phyloP scores from a whole-genome alignment of 2,113 vertebrate species.

The Lepisosteus osseus region DNA sequence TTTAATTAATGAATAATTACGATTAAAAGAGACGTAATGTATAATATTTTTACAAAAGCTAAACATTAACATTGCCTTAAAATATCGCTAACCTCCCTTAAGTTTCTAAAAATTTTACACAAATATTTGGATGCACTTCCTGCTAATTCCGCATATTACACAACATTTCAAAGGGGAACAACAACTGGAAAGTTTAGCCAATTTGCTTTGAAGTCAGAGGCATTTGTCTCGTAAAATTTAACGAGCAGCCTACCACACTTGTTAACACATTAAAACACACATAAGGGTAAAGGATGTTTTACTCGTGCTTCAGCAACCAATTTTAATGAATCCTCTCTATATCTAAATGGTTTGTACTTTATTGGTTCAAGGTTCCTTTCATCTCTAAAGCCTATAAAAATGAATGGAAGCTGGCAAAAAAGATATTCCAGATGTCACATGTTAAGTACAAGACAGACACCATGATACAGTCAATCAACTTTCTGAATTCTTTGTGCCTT shows the following conservation, averaged over 20 bases:
- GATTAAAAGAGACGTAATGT: no score
- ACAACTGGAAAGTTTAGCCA: slow-evolving; percentile 7
- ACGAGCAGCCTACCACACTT: slow-evolving; percentile 32
- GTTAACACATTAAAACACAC: slow-evolving; percentile 14
- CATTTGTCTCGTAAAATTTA: slow-evolving; percentile 42
- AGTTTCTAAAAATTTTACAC: background rate
- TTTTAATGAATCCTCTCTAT: slow-evolving; percentile 44
- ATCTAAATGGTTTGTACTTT: slow-evolving; percentile 29
- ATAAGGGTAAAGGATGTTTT: slow-evolving; percentile 22
- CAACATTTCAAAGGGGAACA: slow-evolving; percentile 15
- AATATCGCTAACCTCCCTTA: background rate
- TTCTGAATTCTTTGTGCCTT: no score
- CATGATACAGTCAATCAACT: no score
- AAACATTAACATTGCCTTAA: no score
- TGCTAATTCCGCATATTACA: background rate
- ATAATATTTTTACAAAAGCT: no score
- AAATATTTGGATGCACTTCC: slow-evolving; percentile 23
- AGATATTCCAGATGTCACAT: slow-evolving; percentile 8
- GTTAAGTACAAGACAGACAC: no score
- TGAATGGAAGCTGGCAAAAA: background rate
- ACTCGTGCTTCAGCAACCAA: slow-evolving; percentile 27
- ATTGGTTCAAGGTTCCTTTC: slow-evolving; percentile 36
- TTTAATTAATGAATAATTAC: no score
- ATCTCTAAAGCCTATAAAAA: background rate
- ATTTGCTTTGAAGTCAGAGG: slow-evolving; percentile 19